phyloP scores from a whole-genome alignment of 2,797 vertebrate genomes.

The Rhabdomys pumilio region DNA sequence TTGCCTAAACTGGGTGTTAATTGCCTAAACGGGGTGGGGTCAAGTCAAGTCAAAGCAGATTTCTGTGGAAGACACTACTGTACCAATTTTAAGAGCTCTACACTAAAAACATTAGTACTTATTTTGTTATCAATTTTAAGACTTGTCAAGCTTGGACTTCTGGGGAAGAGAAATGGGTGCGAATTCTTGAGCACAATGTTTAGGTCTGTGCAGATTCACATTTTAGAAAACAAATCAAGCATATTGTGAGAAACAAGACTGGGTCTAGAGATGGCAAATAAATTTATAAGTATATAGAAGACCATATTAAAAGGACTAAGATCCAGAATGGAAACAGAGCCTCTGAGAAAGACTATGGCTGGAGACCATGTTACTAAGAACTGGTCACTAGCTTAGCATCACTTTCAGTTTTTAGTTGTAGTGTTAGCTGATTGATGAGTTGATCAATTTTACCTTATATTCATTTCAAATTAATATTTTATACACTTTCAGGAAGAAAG shows the following conservation, averaged over 20 bases:
- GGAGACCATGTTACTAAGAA: neutral
- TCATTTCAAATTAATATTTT: slow-evolving; percentile 22
- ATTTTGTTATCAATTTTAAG: neutral
- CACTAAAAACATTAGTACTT: neutral
- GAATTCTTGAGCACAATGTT: neutral
- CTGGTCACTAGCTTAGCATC: neutral
- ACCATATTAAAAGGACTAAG: neutral
- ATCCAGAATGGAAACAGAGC: neutral
- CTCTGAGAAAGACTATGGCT: neutral
- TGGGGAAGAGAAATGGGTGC: neutral
- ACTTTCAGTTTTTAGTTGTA: neutral
- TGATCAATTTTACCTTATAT: neutral
- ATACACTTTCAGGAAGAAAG: slow-evolving; percentile 7
- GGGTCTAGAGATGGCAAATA: neutral
- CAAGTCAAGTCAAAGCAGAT: slow-evolving; percentile 9
- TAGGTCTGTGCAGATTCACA: neutral
- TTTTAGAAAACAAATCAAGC: neutral
- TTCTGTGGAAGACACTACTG: neutral
- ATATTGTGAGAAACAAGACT: neutral
- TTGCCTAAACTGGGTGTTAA: neutral
- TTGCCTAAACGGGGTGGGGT: neutral
- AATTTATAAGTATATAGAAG: neutral
- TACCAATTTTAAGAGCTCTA: neutral
- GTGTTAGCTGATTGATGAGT: neutral
- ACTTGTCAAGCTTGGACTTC: neutral